Conservation (phyloP, 2,797 vertebrate genomes). For the Diplodus puntazzo region DNA sequence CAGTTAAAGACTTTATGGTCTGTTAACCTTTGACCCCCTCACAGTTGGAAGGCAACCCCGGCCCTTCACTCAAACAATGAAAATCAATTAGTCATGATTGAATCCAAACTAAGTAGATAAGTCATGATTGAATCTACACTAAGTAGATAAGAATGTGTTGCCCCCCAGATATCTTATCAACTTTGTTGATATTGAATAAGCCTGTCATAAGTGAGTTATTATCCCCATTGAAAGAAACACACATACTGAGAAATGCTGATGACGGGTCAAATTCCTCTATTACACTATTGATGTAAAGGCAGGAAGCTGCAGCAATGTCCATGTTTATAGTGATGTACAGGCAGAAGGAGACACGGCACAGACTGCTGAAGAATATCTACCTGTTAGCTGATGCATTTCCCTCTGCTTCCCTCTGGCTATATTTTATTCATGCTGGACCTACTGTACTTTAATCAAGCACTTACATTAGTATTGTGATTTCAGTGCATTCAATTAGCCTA, state of each 20-base stretch:
- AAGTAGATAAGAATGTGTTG: too few species aligned
- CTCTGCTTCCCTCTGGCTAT: constrained; percentile 12
- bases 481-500: constrained; percentile 49
- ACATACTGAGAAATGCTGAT: constrained; percentile 16
- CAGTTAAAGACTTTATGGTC: too few species aligned
- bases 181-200: constrained; percentile 8
- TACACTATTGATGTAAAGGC: constrained; percentile 2
- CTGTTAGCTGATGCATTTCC: constrained; percentile 3
- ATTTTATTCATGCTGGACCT: constrained; percentile 47
- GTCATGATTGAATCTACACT: too few species aligned
- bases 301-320: constrained; percentile 1
- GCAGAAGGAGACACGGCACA: constrained; percentile 7
- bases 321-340: constrained; percentile 22
- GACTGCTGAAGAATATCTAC: background rate
- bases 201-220: constrained; percentile 18
- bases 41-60: too few species aligned
- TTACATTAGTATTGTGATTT: constrained; percentile 40
- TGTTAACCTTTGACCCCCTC: too few species aligned
- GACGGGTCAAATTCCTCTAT: constrained; percentile 22
- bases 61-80: too few species aligned
- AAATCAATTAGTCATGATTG: too few species aligned
- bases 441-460: constrained; percentile 45
- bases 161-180: too few species aligned
- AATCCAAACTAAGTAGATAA: too few species aligned
- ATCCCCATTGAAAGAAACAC: constrained; percentile 7